A percentile compares a stretch with the other conserved stretches of the same genome.
Conservation (phyloP, 37 sponge, comb jelly and placozoan genomes). For the Eunapius fragilis region DNA sequence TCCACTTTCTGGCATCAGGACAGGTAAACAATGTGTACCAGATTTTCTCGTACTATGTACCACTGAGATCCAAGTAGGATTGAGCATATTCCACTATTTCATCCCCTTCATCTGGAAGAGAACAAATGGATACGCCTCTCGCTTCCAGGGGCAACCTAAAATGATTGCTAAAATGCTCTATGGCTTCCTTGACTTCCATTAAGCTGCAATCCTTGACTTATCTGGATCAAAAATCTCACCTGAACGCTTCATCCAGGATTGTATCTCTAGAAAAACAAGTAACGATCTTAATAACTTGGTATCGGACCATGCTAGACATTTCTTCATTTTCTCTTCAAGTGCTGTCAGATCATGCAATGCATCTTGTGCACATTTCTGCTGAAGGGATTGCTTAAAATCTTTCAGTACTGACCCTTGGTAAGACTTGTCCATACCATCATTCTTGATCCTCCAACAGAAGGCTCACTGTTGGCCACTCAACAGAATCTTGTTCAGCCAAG, state of each 20-base stretch:
- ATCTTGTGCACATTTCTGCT: conserved; percentile 4
- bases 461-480: conserved; percentile 55
- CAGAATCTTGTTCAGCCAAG: conserved; percentile 30
- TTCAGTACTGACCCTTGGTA: conserved; percentile 37
- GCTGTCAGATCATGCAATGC: conserved; percentile 10
- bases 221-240: conserved; percentile 1
- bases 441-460: conserved; percentile 31
- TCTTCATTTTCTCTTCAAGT: conserved; percentile 36
- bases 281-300: conserved; percentile 33
- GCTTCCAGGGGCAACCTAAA: conserved; percentile 45
- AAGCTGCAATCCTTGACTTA: not conserved
- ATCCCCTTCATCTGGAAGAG: conserved; percentile 48
- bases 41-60: conserved; percentile 36
- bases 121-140: conserved; percentile 22
- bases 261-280: conserved; percentile 49
- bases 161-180: not conserved
- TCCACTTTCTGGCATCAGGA: conserved; percentile 41
- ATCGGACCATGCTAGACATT: conserved; percentile 43
- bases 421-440: conserved; percentile 7
- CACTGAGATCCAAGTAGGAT: conserved; percentile 21
- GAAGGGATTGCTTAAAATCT: conserved; percentile 10
- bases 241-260: conserved; percentile 15
- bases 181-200: conserved; percentile 1
- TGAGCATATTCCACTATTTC: conserved; percentile 45
- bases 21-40: conserved; percentile 52